Evolutionary conservation across 2,888 invertebrate species (phyloP), one percentile per base, ranked within the genome.

Genomic region (Sepiola atlantica): DNA sequence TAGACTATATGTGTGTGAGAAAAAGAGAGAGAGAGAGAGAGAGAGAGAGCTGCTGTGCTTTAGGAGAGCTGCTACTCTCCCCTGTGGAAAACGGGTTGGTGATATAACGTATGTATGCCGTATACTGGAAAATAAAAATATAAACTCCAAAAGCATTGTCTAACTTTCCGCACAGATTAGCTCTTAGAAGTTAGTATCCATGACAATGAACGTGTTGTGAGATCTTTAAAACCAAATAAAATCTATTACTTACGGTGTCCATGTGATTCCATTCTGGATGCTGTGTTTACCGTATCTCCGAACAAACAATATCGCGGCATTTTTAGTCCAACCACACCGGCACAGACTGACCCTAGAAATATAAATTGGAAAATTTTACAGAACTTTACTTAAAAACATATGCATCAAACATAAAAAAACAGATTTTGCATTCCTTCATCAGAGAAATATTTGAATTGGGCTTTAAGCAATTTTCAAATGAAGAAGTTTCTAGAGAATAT

Each of bases 181-280:
- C n/a, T n/a, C n/a, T n/a, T n/a, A n/a, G n/a, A n/a, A n/a, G n/a
- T n/a, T n/a, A n/a, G n/a, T n/a, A n/a, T n/a, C n/a, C n/a, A n/a
- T n/a, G n/a, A n/a, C n/a, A n/a, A n/a, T n/a, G n/a, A n/a, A n/a
- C n/a, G n/a, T n/a, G n/a, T n/a, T n/a, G n/a, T n/a, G n/a, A n/a
- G n/a, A 55, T 90, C 77, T 54, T 90, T 77, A 55, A 55, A 94
- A 55, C 28, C 16, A n/a, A 94, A 32, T 16, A 18, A 77, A 16
- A n/a, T n/a, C n/a, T 20, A 20, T 4, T 61, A 55, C 55, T 61
- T 28, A 93, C 93, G 93, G 55, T 61, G 61, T 18, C 93, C 93
- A 93, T 93, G 93, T 12, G 93, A 93, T 61, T 93, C 93, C 93
- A 93, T 93, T 57, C 93, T 93, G 57, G 93, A 93, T 55, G 93